Conservation (phyloP, 2,797 vertebrate genomes). For the Chelonia mydas region DNA sequence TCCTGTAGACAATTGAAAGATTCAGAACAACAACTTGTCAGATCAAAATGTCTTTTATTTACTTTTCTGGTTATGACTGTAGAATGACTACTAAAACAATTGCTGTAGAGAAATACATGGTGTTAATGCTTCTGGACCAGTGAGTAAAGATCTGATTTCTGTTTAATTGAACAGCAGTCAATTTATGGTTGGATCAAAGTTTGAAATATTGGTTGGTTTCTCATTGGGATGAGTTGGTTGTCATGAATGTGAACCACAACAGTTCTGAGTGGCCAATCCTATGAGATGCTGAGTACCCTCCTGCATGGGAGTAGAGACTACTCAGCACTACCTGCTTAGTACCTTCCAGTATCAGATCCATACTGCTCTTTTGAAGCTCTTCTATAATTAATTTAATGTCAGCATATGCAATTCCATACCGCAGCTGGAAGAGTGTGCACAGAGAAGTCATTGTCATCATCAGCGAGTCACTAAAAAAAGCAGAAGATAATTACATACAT, state of each 20-base stretch:
- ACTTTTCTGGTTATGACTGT: conserved; percentile 66
- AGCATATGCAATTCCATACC: neutral
- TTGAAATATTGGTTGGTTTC: conserved; percentile 25
- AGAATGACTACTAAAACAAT: conserved; percentile 73
- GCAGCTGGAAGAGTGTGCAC: neutral
- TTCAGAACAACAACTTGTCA: neutral
- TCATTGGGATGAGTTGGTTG: conserved; percentile 7
- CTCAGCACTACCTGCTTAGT: neutral
- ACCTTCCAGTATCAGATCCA: neutral
- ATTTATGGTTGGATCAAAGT: conserved; percentile 59
- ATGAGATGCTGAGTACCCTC: neutral
- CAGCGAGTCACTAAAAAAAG: conserved; percentile 2
- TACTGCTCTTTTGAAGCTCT: neutral
- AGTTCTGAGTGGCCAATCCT: neutral
- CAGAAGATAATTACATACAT: conserved; percentile 14
- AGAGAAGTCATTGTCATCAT: neutral
- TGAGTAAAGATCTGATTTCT: conserved; percentile 76
- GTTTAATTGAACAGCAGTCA: conserved; percentile 72
- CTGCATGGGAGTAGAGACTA: neutral
- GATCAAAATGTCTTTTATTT: conserved; percentile 34
- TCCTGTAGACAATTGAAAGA: neutral
- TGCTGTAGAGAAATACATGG: conserved; percentile 69
- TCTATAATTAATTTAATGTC: neutral
- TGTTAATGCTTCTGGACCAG: conserved; percentile 50
- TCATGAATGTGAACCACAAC: neutral